Conservation (phyloP, 2,113 vertebrate species). For the Vimba vimba region DNA sequence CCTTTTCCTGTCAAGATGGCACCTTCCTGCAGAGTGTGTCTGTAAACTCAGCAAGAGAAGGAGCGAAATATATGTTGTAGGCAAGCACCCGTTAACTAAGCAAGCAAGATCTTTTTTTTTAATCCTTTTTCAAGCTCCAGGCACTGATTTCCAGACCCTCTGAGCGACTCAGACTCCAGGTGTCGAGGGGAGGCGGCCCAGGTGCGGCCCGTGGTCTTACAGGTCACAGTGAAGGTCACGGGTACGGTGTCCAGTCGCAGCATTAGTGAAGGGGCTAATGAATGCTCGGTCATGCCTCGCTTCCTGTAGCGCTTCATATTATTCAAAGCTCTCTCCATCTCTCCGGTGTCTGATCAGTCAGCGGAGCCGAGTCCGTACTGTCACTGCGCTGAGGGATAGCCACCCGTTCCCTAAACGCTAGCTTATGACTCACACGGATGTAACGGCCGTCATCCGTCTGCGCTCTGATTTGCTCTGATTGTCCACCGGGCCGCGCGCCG, state of each 20-base stretch:
- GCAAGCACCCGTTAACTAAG: conserved; percentile 20
- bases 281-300: conserved; percentile 51
- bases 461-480: conserved; percentile 59
- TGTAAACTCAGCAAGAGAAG: background rate
- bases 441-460: conserved; percentile 70
- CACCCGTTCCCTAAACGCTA: conserved; percentile 73
- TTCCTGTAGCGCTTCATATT: conserved; percentile 41
- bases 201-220: conserved; percentile 35
- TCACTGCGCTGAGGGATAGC: conserved; percentile 69
- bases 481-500: conserved; percentile 65
- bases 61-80: background rate
- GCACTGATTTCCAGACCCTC: background rate
- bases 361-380: conserved; percentile 26
- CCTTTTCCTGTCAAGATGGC: conserved; percentile 14
- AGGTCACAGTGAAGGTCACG: conserved; percentile 64
- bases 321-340: conserved; percentile 18
- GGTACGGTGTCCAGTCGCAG: conserved; percentile 57
- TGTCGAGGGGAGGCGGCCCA: background rate
- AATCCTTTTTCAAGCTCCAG: background rate
- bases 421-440: conserved; percentile 67
- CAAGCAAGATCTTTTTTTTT: background rate
- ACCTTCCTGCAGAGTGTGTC: background rate
- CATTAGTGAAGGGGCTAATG: conserved; percentile 62
- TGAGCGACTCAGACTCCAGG: background rate
- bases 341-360: conserved; percentile 37